Evolutionary conservation across 2,888 invertebrate species (phyloP).

Genomic region (Amphipoea oculea): DNA sequence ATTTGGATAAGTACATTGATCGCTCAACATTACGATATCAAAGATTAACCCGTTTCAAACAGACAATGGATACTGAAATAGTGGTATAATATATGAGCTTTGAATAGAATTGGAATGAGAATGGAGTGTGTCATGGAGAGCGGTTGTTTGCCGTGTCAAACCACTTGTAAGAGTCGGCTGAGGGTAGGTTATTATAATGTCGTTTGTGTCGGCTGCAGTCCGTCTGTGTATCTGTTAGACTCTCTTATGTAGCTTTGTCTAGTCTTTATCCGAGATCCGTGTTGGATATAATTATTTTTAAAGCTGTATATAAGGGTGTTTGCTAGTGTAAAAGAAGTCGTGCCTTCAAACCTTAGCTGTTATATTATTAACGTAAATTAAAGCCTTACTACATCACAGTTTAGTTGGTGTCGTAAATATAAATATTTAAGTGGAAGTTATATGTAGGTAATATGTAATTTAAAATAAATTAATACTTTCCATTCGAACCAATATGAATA

Average conservation of each 20-base stretch:
- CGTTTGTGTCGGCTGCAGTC: conserved; percentile 41
- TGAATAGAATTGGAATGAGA: conserved; percentile 52
- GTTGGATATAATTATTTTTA: conserved; percentile 12
- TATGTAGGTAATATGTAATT: background rate
- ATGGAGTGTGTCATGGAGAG: conserved; percentile 44
- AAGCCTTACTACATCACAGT: background rate
- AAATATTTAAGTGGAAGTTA: background rate
- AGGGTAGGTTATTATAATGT: conserved; percentile 56
- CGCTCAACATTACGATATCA: conserved; percentile 13
- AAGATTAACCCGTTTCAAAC: conserved; percentile 33
- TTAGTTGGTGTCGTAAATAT: background rate
- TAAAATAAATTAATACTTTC: background rate
- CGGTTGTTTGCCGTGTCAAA: conserved; percentile 52
- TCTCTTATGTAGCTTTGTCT: conserved; percentile 7
- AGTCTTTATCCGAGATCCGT: background rate
- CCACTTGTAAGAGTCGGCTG: conserved; percentile 56
- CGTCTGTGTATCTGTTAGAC: conserved; percentile 16
- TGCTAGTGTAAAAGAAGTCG: background rate
- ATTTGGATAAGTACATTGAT: conserved; percentile 29
- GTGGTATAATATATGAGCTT: conserved; percentile 50
- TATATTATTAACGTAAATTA: background rate
- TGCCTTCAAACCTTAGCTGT: background rate
- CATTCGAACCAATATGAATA: background rate
- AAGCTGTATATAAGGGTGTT: background rate
- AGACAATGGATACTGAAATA: conserved; percentile 45